These are phyloP conservation scores for Chorisops tibialis DNA, from an alignment of 2,888 invertebrate genomes.

Conservation along the genomic window DNA sequence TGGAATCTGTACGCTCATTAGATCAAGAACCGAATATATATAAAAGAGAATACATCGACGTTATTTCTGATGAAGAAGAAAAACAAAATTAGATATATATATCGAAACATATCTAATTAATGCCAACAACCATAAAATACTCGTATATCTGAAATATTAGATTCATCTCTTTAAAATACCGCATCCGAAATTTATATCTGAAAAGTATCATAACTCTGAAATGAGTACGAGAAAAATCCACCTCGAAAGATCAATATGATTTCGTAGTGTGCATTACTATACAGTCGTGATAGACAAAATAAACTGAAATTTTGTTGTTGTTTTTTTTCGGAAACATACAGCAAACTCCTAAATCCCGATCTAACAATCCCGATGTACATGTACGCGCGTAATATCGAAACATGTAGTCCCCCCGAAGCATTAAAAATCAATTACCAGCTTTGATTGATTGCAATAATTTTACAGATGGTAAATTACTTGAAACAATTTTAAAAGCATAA, in stretches of 20 bases:
- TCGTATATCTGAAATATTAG: constrained; percentile 9
- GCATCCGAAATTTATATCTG: neutral
- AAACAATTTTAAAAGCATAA: constrained; percentile 22
- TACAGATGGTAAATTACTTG: constrained; percentile 31
- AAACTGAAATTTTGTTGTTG: neutral
- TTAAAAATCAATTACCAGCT: constrained; percentile 37
- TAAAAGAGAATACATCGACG: neutral
- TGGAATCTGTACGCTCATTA: constrained; percentile 19
- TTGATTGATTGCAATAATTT: constrained; percentile 38
- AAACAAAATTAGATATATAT: neutral
- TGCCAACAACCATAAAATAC: constrained; percentile 17
- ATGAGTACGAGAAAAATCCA: too few species aligned
- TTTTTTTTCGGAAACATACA: neutral
- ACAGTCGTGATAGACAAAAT: too few species aligned
- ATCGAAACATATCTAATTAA: constrained; percentile 22
- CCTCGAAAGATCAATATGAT: neutral
- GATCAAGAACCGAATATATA: neutral
- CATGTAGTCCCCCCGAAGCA: constrained; percentile 29
- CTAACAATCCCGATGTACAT: too few species aligned
- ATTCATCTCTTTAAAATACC: constrained; percentile 18
- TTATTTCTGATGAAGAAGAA: constrained; percentile 1
- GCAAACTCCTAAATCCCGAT: too few species aligned
- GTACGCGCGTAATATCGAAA: too few species aligned
- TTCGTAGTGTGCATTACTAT: neutral
- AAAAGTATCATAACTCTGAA: neutral